Conservation (phyloP, 2,888 invertebrate genomes). For the Sinodicranocentrus sp. region DNA sequence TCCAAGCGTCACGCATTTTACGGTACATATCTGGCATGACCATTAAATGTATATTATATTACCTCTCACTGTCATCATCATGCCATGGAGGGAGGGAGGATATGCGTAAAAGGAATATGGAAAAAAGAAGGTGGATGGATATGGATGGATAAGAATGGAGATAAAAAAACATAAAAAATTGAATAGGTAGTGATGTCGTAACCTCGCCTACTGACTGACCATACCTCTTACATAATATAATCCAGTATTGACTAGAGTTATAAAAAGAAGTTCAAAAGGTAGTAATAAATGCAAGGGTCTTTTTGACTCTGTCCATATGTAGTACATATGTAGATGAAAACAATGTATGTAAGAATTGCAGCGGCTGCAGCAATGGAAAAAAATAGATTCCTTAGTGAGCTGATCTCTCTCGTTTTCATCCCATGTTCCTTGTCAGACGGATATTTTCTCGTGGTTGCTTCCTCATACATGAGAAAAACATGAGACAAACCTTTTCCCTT, state of each 20-base stretch:
- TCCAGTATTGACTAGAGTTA: constrained; percentile 45
- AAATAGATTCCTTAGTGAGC: background rate
- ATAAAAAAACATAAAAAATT: background rate
- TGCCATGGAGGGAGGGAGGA: background rate
- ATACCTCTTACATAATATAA: constrained; percentile 33
- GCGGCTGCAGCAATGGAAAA: constrained; percentile 28
- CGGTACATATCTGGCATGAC: background rate
- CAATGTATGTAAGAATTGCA: background rate
- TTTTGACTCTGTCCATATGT: background rate
- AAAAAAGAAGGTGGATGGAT: background rate
- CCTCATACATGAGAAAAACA: constrained; percentile 5
- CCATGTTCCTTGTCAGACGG: background rate
- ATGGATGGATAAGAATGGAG: background rate
- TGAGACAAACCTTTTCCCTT: constrained; percentile 13
- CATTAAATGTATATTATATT: background rate
- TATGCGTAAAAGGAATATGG: background rate
- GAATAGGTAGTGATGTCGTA: background rate
- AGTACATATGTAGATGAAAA: background rate
- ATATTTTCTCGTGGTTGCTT: constrained; percentile 1
- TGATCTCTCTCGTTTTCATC: background rate
- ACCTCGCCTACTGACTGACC: too few relatives aligned
- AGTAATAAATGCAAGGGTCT: constrained; percentile 37
- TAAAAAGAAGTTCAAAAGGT: constrained; percentile 60
- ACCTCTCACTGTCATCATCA: background rate
- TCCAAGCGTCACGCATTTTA: constrained; percentile 44